phyloP scores from a whole-genome alignment of 1,140 invertebrate species.

The Phthorimaea operculella region DNA sequence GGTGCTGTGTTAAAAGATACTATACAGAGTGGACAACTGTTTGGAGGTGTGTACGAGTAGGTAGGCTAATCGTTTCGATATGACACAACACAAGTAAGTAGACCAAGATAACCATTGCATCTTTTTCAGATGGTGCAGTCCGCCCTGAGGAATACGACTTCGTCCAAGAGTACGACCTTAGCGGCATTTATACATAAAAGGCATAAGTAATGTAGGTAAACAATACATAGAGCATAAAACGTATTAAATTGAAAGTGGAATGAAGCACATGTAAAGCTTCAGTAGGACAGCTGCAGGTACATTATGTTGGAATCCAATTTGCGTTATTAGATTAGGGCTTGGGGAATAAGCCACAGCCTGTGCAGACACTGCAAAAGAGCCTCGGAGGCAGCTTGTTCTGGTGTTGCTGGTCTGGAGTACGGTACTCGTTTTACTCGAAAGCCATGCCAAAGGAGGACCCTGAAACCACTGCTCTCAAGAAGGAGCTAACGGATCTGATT shows the following conservation, averaged over 20 bases:
- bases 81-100: too few relatives aligned
- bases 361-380: background rate
- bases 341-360: background rate
- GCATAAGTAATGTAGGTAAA: too few relatives aligned
- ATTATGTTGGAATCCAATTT: slow-evolving; percentile 40
- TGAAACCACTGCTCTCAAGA: slow-evolving; percentile 78
- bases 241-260: background rate
- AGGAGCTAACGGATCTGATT: slow-evolving; percentile 78
- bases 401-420: background rate
- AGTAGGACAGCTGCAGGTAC: slow-evolving; percentile 8
- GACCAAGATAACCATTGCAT: too few relatives aligned
- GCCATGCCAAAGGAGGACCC: slow-evolving; percentile 79
- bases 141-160: too few relatives aligned
- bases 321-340: slow-evolving; percentile 32
- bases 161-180: too few relatives aligned
- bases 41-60: too few relatives aligned
- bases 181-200: too few relatives aligned
- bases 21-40: too few relatives aligned
- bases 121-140: too few relatives aligned
- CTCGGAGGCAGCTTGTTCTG: background rate
- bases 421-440: background rate
- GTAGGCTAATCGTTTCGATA: too few relatives aligned
- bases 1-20: too few relatives aligned
- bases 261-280: slow-evolving; percentile 35
- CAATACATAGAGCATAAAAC: too few relatives aligned